phyloP scores from a whole-genome alignment of 2,888 invertebrate genomes.

The Aplocera efformata region DNA sequence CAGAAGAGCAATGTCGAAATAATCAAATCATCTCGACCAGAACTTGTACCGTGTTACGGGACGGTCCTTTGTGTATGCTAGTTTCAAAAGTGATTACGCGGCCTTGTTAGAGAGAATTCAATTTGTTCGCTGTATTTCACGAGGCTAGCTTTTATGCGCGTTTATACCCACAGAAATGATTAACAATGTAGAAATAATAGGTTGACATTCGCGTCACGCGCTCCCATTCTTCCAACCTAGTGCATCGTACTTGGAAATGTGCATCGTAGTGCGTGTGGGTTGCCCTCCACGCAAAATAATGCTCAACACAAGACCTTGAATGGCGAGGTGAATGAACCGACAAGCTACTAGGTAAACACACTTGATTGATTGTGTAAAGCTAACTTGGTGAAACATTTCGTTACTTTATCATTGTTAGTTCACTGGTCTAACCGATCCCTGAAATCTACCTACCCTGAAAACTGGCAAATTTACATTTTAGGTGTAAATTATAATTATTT shows the following conservation, averaged over 20 bases:
- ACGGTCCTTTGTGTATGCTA: constrained; percentile 39
- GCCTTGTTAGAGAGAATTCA: constrained; percentile 55
- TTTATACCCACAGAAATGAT: constrained; percentile 59
- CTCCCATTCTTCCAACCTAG: constrained; percentile 69
- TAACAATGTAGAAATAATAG: constrained; percentile 52
- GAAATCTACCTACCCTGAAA: too few species aligned
- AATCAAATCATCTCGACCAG: constrained; percentile 22
- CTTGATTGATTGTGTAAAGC: constrained; percentile 58
- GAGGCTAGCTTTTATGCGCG: constrained; percentile 51
- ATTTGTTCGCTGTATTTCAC: constrained; percentile 55
- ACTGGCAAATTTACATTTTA: neutral
- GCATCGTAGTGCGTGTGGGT: constrained; percentile 63
- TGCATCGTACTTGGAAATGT: constrained; percentile 71
- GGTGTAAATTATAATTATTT: too few species aligned
- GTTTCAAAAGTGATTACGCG: constrained; percentile 48
- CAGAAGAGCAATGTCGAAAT: constrained; percentile 21
- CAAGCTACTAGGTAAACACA: constrained; percentile 50
- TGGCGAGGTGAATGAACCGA: constrained; percentile 63
- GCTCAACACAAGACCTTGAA: constrained; percentile 59
- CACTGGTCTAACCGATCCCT: too few species aligned
- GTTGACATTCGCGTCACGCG: constrained; percentile 71
- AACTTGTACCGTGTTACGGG: constrained; percentile 18
- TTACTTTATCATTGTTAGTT: constrained; percentile 40
- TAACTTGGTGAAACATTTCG: constrained; percentile 39
- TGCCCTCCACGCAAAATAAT: constrained; percentile 61